Evolutionary conservation across 2,888 invertebrate genomes (phyloP), one percentile per base, ranked within the genome.

Genomic region (Ormyrus rosae): DNA sequence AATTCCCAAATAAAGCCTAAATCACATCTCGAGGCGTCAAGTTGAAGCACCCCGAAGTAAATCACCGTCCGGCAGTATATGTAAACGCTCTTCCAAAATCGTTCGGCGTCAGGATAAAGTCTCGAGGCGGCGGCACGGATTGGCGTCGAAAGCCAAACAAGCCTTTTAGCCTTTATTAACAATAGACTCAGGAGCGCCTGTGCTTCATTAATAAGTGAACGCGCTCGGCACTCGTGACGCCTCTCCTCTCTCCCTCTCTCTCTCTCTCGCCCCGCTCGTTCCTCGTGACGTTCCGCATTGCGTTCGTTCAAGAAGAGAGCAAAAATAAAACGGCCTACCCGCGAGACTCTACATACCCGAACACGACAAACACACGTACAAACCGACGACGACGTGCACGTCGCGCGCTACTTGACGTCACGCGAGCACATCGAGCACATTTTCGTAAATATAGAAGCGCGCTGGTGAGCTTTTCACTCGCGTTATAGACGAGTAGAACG

Each of bases 221-320:
- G 71, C 67, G 19, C 75, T 11, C 45, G 58, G 4, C 48, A 51
- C 78, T 78, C 78, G 78, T 72, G 78, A 78, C 78, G 71, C 58
- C 48, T 55, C 67, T 70, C 45, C n/a, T 48, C 34, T 56, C 60
- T 34, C 34, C 50, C 60, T 34, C 55, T 55, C 11, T 11, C 48
- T 46, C 34, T 72, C 19, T 53, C 34, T 60, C n/a, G 48, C 46
- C 7, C 46, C 7, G 34, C 8, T 10, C 46, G 46, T 34, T 34
- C 34, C 46, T 5, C 63, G 73, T 78, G 81, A 78, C 81, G 81
- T 81, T 81, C 68, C 79, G 75, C 71, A 70, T 78, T 65, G 69
- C 67, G 65, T 81, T 78, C 55, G 73, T 65, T 67, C 50, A 11
- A 63, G 34, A 34, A 34, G 34, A 50, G 71, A 80, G 55, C 81